Base-by-base conservation (phyloP, 2,113 vertebrate genomes). In the Murina feae region DNA sequence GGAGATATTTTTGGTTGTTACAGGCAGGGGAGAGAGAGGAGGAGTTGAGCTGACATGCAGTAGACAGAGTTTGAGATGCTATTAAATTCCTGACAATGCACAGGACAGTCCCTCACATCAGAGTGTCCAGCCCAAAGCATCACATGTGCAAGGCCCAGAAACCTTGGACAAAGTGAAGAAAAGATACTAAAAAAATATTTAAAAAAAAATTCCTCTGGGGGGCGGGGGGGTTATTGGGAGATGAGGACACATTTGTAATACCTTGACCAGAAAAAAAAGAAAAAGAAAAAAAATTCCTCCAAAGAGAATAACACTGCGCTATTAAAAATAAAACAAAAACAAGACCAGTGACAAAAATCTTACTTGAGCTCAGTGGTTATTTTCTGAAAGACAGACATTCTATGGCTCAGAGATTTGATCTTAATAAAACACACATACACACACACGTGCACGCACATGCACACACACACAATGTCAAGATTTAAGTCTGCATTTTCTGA, bases 321-420 rank as follows among this genome's bases (percentile, higher is more conserved):
- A 47, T 85, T 58, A 79, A 71, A 81, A 84, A 79, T 32, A 35
- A 88, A 88, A 30, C 32, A 37, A 53, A 82, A 89, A 44, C 7
- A 53, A 83, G 9, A 63, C 12, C 20, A 75, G 76, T 58, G 32
- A 66, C 7, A 66, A 39, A 90, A 69, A 60, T 51, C 13, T 49
- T 69, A 51, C 14, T 85, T 28, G 14, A 37, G 81, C 1, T 6
- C 39, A 23, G 21, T 32, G 14, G 23, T 37, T 89, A 9, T 88
- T 84, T 78, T 55, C 47, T 84, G 42, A 93, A 95, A 86, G 32
- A 74, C 4, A 76, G 47, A 49, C 5, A 65, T 47, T 39, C 3
- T 85, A 17, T 74, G 39, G 25, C 35, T 95, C 37, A 42, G 35
- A 91, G 6, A 91, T 89, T 39, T 4, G 9, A 10, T 79, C 32